phyloP scores from a whole-genome alignment of 2,113 vertebrate genomes.

The Peromyscus californicus region DNA sequence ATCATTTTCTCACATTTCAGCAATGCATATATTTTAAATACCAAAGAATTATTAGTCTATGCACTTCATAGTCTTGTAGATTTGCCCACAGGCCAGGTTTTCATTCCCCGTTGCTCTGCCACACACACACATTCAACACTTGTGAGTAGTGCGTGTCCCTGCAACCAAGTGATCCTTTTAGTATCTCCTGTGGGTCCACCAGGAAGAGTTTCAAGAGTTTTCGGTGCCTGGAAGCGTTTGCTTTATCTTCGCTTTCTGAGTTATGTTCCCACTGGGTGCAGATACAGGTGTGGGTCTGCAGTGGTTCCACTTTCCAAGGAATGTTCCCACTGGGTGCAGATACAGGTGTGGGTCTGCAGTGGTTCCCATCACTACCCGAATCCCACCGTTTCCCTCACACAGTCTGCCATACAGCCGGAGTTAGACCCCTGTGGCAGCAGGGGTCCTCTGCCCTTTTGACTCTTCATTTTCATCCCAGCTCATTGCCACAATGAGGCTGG shows the following conservation, averaged over 20 bases:
- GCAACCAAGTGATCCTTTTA: background rate
- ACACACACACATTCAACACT: background rate
- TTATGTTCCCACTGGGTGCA: background rate
- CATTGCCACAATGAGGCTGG: background rate
- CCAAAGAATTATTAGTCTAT: background rate
- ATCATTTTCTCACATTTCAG: constrained; percentile 10
- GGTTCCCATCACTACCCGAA: background rate
- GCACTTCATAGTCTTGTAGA: no score
- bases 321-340: background rate
- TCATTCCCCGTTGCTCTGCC: no score
- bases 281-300: no score
- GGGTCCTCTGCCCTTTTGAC: background rate
- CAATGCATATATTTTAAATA: background rate
- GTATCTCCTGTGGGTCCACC: background rate
- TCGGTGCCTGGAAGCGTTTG: background rate
- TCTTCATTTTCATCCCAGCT: background rate
- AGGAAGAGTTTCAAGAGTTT: no score
- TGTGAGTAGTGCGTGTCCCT: background rate
- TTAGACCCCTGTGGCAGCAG: background rate
- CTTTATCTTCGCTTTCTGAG: background rate
- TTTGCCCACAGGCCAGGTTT: background rate
- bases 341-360: background rate
- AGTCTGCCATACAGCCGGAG: background rate
- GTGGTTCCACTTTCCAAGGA: background rate
- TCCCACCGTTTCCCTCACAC: no score